Percentiles rank a stretch among this genome's conserved stretches.
Conservation (phyloP, 2,888 invertebrate genomes). For the Amaurobius ferox region DNA sequence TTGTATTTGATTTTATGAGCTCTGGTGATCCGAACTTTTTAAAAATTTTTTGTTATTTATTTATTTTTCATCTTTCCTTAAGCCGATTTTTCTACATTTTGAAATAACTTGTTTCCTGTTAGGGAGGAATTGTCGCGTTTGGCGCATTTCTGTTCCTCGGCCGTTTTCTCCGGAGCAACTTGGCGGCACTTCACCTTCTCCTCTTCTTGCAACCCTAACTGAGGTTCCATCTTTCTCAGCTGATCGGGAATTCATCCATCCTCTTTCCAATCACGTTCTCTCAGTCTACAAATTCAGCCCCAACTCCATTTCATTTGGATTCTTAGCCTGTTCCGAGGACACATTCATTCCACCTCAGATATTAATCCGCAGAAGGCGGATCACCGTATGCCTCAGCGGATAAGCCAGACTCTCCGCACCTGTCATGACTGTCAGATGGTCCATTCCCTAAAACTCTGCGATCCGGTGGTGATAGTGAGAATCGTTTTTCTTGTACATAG, state of each 20-base stretch:
- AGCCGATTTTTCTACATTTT: too few relatives aligned
- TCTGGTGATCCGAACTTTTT: too few relatives aligned
- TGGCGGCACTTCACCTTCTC: not conserved
- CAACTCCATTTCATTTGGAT: not conserved
- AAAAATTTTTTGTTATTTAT: too few relatives aligned
- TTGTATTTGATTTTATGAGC: too few relatives aligned
- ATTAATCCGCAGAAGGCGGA: too few relatives aligned
- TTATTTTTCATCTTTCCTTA: too few relatives aligned
- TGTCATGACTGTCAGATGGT: not conserved
- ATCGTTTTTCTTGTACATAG: too few relatives aligned
- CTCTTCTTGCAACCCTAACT: constrained; percentile 38
- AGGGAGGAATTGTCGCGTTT: not conserved
- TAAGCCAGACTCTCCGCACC: not conserved
- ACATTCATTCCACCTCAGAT: not conserved
- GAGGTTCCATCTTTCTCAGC: constrained; percentile 65
- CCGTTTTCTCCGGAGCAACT: not conserved
- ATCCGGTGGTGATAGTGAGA: too few relatives aligned
- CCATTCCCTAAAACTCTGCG: too few relatives aligned
- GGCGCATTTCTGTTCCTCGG: not conserved
- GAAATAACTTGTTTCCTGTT: too few relatives aligned
- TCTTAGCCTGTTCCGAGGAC: not conserved
- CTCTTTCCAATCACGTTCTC: constrained; percentile 30
- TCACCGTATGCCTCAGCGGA: not conserved
- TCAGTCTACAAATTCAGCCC: not conserved
- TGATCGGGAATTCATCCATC: constrained; percentile 47